Conservation (phyloP, 2,888 invertebrate species). For the Geotrupes spiniger region DNA sequence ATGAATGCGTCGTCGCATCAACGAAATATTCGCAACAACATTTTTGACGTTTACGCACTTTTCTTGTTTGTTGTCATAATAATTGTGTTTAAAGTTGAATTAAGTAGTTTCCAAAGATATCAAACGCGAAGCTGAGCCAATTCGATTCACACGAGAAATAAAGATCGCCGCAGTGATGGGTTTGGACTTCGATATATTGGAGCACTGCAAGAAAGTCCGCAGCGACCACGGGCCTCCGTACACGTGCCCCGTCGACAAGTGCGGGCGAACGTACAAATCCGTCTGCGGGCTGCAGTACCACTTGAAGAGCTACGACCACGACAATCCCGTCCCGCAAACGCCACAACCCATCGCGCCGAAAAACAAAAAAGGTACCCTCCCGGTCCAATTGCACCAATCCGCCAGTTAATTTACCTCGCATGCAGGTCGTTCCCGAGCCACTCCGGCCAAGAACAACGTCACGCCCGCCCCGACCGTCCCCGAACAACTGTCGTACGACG, state of each 20-base stretch:
- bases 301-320: conserved; percentile 80
- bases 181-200: conserved; percentile 80
- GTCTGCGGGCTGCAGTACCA: conserved; percentile 85
- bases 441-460: conserved; percentile 12
- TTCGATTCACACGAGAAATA: too few relatives aligned
- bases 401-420: not conserved
- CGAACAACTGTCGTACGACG: conserved; percentile 75
- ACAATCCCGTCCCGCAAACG: conserved; percentile 67
- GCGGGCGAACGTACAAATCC: conserved; percentile 83
- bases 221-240: conserved; percentile 81
- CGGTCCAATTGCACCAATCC: not conserved
- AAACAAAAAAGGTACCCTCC: conserved; percentile 57
- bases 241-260: conserved; percentile 80
- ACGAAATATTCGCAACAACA: too few relatives aligned
- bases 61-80: too few relatives aligned
- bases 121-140: too few relatives aligned
- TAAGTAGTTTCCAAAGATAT: too few relatives aligned
- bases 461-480: conserved; percentile 54
- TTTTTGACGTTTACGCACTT: too few relatives aligned
- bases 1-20: too few relatives aligned
- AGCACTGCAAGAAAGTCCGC: conserved; percentile 79
- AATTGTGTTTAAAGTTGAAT: too few relatives aligned
- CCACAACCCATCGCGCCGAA: conserved; percentile 59
- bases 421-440: conserved; percentile 13
- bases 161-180: conserved; percentile 66